Evolutionary conservation across 1,140 invertebrate species (phyloP).

Genomic region (Lysiphlebus fabarum): DNA sequence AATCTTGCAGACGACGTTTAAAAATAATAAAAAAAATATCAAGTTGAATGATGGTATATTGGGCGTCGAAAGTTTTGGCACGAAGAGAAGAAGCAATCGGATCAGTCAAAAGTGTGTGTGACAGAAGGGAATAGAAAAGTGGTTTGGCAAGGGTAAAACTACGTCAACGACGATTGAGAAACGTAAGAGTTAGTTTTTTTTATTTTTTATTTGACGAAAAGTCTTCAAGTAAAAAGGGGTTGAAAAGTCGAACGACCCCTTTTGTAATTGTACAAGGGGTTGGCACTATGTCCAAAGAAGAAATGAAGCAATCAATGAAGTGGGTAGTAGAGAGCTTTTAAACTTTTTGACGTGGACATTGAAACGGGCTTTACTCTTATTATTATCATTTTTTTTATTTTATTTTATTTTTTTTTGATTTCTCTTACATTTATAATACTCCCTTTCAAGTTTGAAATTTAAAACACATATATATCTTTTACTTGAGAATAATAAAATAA

Average conservation of each 20-base stretch:
- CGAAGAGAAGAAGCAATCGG: conserved; percentile 21
- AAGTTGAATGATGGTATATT: background rate
- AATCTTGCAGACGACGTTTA: conserved; percentile 20
- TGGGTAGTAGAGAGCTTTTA: too few species aligned
- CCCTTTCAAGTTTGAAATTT: too few species aligned
- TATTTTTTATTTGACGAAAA: too few species aligned
- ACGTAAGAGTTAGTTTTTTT: background rate
- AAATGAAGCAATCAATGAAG: too few species aligned
- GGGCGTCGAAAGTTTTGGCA: conserved; percentile 22
- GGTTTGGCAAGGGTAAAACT: conserved; percentile 1
- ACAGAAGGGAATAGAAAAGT: conserved; percentile 12
- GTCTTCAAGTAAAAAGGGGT: background rate
- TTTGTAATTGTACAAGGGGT: conserved; percentile 3
- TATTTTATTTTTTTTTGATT: too few species aligned
- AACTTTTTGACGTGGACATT: too few species aligned
- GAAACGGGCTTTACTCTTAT: too few species aligned
- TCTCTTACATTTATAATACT: too few species aligned
- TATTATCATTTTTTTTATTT: too few species aligned
- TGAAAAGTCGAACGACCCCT: background rate
- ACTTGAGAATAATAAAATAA: too few species aligned
- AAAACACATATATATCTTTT: too few species aligned
- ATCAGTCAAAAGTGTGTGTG: conserved; percentile 9
- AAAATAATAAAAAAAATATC: conserved; percentile 17
- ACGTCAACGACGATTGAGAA: background rate
- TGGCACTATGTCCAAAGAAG: background rate